phyloP scores from a whole-genome alignment of 2,797 vertebrate species.

The Prunella strophiata region DNA sequence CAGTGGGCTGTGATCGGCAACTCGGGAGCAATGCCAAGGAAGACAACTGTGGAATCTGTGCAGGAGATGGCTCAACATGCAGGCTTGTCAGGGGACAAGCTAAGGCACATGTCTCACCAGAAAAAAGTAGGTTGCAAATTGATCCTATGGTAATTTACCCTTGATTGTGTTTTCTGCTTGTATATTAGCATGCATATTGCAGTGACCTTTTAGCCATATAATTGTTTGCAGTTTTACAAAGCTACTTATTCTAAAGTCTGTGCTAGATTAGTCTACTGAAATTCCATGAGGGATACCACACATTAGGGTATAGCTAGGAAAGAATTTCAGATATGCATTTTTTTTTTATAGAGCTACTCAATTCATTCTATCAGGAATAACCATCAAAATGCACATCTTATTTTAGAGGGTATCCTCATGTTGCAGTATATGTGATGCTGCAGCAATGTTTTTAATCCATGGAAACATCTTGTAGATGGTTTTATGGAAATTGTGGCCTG shows the following conservation, averaged over 20 bases:
- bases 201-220: slow-evolving; percentile 12
- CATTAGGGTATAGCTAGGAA: slow-evolving; percentile 46
- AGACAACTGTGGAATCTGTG: slow-evolving; percentile 92
- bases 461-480: slow-evolving; percentile 35
- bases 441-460: slow-evolving; percentile 29
- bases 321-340: slow-evolving; percentile 51
- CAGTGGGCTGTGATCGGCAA: slow-evolving; percentile 91
- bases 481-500: slow-evolving; percentile 10
- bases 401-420: slow-evolving; percentile 41
- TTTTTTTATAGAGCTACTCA: not conserved
- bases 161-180: not conserved
- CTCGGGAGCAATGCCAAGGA: slow-evolving; percentile 88
- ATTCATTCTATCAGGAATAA: slow-evolving; percentile 56
- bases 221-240: slow-evolving; percentile 51
- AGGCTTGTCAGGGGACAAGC: slow-evolving; percentile 89
- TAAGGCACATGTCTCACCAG: slow-evolving; percentile 82
- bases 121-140: slow-evolving; percentile 84
- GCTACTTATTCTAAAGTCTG: slow-evolving; percentile 48
- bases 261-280: slow-evolving; percentile 34
- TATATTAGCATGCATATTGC: not conserved
- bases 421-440: slow-evolving; percentile 33
- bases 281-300: slow-evolving; percentile 53
- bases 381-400: slow-evolving; percentile 45
- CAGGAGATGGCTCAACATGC: slow-evolving; percentile 88
- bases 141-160: not conserved